Evolutionary conservation across 2,113 vertebrate species (phyloP).

Genomic region (Ceyx cyanopectus): DNA sequence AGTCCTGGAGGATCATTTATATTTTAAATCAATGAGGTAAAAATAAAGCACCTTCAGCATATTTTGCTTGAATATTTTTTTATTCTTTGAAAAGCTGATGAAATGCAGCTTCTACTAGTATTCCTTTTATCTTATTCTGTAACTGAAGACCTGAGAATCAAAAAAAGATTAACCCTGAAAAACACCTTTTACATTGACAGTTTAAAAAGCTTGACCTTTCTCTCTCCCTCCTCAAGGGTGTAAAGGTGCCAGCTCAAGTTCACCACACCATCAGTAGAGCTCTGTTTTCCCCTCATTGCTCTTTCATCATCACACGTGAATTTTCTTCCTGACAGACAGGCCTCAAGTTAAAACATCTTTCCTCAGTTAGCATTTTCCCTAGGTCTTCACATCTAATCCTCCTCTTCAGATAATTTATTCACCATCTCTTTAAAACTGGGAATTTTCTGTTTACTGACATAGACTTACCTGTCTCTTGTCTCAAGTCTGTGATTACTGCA

Average conservation of each 20-base stretch:
- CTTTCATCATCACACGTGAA: not conserved
- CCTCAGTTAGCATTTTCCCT: not conserved
- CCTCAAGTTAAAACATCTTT: constrained; percentile 4
- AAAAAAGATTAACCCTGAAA: not conserved
- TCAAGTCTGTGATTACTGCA: not conserved
- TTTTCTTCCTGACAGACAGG: not conserved
- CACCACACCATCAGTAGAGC: not conserved
- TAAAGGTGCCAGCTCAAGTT: not conserved
- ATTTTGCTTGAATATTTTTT: not conserved
- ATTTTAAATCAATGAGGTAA: not conserved
- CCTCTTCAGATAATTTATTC: constrained; percentile 14
- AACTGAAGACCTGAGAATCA: not conserved
- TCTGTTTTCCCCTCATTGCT: not conserved
- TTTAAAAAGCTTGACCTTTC: not conserved
- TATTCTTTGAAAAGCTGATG: not conserved
- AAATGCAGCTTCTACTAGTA: not conserved
- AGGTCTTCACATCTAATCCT: not conserved
- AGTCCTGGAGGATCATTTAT: not conserved
- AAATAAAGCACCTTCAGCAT: not conserved
- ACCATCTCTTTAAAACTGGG: constrained; percentile 10
- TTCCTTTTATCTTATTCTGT: not conserved
- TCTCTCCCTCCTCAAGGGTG: not conserved
- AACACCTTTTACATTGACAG: not conserved
- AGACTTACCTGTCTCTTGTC: not conserved
- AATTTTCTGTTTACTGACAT: not conserved